These are phyloP conservation scores for Clarias laeviceps DNA, from an alignment of 2,797 vertebrate genomes.

Conservation along the genomic window DNA sequence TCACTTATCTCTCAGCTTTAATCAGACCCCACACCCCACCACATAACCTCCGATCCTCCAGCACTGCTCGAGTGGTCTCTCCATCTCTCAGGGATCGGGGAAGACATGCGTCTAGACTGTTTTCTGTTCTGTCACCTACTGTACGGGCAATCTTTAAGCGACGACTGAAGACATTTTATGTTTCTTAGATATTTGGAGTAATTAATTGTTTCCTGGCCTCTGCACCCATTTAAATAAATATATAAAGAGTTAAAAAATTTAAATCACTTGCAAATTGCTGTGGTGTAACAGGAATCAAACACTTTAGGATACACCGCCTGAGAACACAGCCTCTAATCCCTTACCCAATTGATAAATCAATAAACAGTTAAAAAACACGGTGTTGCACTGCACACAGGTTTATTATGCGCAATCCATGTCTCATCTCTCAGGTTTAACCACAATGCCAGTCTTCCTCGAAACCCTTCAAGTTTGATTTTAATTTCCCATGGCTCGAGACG, in stretches of 20 bases:
- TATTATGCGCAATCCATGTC: neutral
- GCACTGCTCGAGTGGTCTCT: no score
- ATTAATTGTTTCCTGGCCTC: neutral
- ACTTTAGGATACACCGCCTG: neutral
- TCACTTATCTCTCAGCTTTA: no score
- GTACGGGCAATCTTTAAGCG: no score
- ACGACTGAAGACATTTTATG: no score
- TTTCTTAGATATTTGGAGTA: no score
- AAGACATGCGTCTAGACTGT: no score
- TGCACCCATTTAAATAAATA: neutral
- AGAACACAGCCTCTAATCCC: neutral
- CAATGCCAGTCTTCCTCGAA: slow-evolving; percentile 10
- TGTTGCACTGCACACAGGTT: neutral
- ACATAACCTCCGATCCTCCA: no score
- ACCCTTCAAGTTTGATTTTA: slow-evolving; percentile 15
- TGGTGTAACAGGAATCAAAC: neutral
- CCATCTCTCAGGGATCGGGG: no score
- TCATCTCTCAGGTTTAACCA: slow-evolving; percentile 7
- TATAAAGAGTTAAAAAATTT: neutral
- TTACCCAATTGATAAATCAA: neutral
- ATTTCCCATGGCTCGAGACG: slow-evolving; percentile 32
- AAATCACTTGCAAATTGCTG: neutral
- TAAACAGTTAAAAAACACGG: no score
- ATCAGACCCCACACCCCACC: no score
- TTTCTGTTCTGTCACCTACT: no score